Evolutionary conservation across 2,113 vertebrate species (phyloP).

Genomic region (Pygoscelis antarcticus): DNA sequence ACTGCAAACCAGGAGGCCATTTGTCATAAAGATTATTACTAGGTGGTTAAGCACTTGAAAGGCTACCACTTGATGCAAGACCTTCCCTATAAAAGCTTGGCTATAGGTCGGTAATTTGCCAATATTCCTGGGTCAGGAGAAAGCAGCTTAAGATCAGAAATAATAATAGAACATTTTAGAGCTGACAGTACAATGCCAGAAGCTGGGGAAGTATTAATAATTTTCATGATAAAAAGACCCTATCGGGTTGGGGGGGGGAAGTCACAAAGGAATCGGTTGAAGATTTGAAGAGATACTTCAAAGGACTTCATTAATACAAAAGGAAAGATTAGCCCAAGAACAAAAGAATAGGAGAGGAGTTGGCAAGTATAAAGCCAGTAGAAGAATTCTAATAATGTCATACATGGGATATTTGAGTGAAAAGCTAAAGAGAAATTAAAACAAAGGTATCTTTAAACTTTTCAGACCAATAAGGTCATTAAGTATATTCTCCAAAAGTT

Average conservation of each 20-base stretch:
- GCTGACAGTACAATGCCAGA: conserved; percentile 39
- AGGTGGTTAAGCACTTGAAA: conserved; percentile 75
- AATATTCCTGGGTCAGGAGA: conserved; percentile 72
- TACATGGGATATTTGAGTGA: not conserved
- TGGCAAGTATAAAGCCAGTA: not conserved
- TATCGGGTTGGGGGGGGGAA: not conserved
- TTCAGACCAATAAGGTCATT: not conserved
- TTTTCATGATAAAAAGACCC: conserved; percentile 55
- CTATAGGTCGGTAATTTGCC: conserved; percentile 74
- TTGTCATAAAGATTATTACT: conserved; percentile 74
- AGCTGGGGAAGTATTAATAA: conserved; percentile 63
- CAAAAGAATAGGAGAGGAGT: conserved; percentile 69
- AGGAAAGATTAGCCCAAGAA: conserved; percentile 68
- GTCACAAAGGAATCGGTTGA: conserved; percentile 60
- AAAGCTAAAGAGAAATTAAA: conserved; percentile 43
- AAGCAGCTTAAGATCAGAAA: conserved; percentile 71
- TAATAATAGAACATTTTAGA: conserved; percentile 68
- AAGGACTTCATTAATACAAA: conserved; percentile 73
- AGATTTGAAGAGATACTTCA: conserved; percentile 71
- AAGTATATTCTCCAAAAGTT: conserved; percentile 4
- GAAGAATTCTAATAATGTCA: conserved; percentile 49
- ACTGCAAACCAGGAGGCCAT: conserved; percentile 70
- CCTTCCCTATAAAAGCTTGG: conserved; percentile 75
- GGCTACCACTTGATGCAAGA: conserved; percentile 75
- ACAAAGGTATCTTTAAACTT: conserved; percentile 47